Evolutionary conservation across 2,888 invertebrate genomes (phyloP), one percentile per base, ranked within the genome.

Genomic region (Protophormia terraenovae): DNA sequence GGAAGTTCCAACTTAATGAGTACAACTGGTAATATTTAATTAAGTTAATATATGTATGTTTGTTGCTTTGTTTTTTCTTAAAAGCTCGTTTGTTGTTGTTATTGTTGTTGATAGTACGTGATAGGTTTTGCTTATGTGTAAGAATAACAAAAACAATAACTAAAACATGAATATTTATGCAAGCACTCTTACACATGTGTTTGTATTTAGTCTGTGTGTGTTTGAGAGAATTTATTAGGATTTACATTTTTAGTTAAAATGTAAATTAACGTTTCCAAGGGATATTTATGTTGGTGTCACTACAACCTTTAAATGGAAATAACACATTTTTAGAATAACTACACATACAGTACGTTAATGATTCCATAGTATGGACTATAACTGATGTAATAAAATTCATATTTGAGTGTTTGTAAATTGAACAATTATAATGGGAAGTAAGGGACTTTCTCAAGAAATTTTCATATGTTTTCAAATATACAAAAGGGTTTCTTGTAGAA

Each of bases 11-110:
- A 58, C 27, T 45, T 29, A 58, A 58, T 58, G 45, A 29, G 41
- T 47, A 35, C 41, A 29, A 58, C 16, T 77, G 24, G n/a, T 67
- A 19, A 8, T 60, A 78, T 78, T 69, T 69, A 58, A 77, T 77
- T 77, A 77, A 77, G 41, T 67, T 67, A 67, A 77, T 77, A 55
- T 58, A 32, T 53, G 35, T 38, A 29, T 47, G 41, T 45, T 60
- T 22, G 12, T 41, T 27, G 10, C 7, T 53, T 5, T 45, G n/a
- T 35, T 69, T 35, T 53, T 69, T 50, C 1, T 22, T 6, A 7
- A 32, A 32, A 38, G 60, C 50, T 67, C 29, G 29, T 45, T 38
- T 8, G 24, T n/a, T 64, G 35, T 14, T 58, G 16, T 58, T 60
- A 24, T 45, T 45, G 3, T 29, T 58, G 32, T 58, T 69, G 24